phyloP scores from a whole-genome alignment of 2,797 vertebrate genomes.

The Cirrhinus mrigala region DNA sequence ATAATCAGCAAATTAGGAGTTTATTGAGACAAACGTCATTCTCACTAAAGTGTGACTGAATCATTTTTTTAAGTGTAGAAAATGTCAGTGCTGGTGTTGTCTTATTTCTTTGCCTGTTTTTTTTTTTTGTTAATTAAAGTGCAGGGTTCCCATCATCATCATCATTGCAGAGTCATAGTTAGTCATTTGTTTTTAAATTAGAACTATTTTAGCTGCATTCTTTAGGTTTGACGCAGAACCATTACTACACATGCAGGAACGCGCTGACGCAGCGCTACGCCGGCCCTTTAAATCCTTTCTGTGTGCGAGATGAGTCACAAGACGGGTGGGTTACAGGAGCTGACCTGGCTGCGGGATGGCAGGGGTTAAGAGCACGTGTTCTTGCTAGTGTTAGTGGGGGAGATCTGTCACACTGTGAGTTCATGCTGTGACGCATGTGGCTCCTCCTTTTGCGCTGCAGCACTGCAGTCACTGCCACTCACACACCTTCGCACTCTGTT shows the following conservation, averaged over 20 bases:
- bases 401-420: neutral
- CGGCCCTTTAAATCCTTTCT: neutral
- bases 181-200: neutral
- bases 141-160: neutral
- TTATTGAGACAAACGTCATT: neutral
- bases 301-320: slow-evolving; percentile 2
- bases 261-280: neutral
- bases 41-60: neutral
- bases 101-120: neutral
- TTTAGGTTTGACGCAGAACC: neutral
- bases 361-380: neutral
- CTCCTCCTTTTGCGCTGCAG: slow-evolving; percentile 21
- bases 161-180: neutral
- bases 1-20: neutral
- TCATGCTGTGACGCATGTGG: neutral
- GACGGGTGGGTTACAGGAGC: slow-evolving; percentile 13
- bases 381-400: neutral
- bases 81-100: neutral
- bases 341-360: neutral
- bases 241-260: neutral
- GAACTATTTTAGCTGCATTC: neutral
- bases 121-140: neutral
- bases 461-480: slow-evolving; percentile 23
- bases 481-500: slow-evolving; percentile 10
- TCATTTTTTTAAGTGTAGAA: neutral